Evolutionary conservation across 2,113 vertebrate species (phyloP), one percentile per base, ranked within the genome.

Genomic region (Rhinolophus sinicus): DNA sequence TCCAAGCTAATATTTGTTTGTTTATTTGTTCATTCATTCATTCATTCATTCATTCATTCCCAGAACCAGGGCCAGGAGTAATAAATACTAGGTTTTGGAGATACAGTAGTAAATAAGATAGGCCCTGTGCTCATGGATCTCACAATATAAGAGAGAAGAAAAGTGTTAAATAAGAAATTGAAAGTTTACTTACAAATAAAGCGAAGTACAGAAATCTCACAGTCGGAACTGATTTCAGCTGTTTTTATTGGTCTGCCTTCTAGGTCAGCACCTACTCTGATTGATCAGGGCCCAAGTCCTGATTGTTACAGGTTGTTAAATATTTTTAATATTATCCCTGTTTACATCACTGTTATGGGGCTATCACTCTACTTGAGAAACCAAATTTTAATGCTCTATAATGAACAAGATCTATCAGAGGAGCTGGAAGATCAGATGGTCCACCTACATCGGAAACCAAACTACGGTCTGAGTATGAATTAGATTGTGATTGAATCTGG

Each of bases 321-420:
- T 88, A 67, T 84, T 89, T 96, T 88, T 77, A 62, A 44, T 83
- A 16, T 69, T 78, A n/a, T 1, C 6, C 19, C 19, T 77, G 2
- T 75, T 93, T 35, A 54, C 0, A 21, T 76, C 21, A 15, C 28
- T 60, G 0, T 56, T 24, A 30, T 87, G 30, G n/a, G 22, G 5
- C 7, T 94, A 28, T 81, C 0, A 2, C 26, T 97, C 12, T 75
- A 60, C 26, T 82, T 80, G 26, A 72, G 58, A 91, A 75, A 28
- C 28, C 35, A 93, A 52, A 33, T 70, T 86, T 85, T 73, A 80
- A 82, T 89, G 28, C 30, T 72, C 30, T n/a, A 4, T 81, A 88
- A 87, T 88, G 33, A 93, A 44, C 70, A 76, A 52, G 52, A 40
- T 75, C 26, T 85, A 24, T 93, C 18, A 85, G 86, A 93, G 75